These are phyloP conservation scores for Ceratosolen fusciceps DNA, from an alignment of 1,140 invertebrate genomes.

Conservation along the genomic window DNA sequence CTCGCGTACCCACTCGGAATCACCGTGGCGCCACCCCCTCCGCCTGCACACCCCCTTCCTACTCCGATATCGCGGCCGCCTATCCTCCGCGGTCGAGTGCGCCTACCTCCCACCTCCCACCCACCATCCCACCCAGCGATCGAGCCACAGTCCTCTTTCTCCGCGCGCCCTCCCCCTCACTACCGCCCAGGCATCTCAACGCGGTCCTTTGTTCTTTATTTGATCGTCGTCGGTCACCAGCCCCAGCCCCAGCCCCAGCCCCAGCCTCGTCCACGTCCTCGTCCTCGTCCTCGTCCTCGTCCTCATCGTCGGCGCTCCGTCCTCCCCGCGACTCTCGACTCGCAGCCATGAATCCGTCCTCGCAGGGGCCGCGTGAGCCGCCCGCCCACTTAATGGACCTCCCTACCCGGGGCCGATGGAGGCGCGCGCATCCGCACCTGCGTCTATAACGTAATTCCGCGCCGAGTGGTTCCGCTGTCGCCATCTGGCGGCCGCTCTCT, in stretches of 20 bases:
- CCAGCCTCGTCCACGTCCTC: background rate
- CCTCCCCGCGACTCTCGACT: constrained; percentile 47
- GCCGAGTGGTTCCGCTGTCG: constrained; percentile 4
- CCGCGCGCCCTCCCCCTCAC: constrained; percentile 42
- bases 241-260: too few species aligned
- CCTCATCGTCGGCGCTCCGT: background rate
- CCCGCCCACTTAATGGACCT: constrained; percentile 70
- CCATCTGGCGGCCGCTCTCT: constrained; percentile 37
- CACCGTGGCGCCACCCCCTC: constrained; percentile 69
- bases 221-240: too few species aligned
- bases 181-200: too few species aligned
- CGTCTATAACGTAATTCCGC: background rate
- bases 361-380: constrained; percentile 59
- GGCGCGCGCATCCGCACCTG: background rate
- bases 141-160: background rate
- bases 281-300: constrained; percentile 12
- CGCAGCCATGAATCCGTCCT: constrained; percentile 72
- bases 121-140: constrained; percentile 47
- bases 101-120: background rate
- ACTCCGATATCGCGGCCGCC: constrained; percentile 48
- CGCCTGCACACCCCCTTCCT: constrained; percentile 56
- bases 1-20: constrained; percentile 60
- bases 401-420: constrained; percentile 41
- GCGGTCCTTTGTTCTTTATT: too few species aligned
- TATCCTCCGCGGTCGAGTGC: constrained; percentile 40